Base-by-base conservation (phyloP, 2,888 invertebrate species). In the Coremacera marginata region DNA sequence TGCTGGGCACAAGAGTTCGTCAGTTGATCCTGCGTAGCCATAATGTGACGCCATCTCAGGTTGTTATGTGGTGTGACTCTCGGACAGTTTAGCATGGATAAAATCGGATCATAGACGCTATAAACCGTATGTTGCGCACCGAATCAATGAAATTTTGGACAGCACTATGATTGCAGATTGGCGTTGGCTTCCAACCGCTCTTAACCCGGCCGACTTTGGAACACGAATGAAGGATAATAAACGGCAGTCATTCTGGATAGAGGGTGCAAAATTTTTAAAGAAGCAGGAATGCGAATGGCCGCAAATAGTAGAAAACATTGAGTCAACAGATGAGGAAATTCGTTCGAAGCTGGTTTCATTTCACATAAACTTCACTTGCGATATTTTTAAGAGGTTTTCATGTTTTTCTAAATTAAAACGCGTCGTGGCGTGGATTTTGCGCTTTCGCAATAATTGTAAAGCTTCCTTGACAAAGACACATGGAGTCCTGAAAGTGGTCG, bases 71-170 rank as follows among this genome's bases (percentile, higher is more conserved):
- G 77, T 76, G 70, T 9, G 79, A 80, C 65, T 81, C 80, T 0
- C 76, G 68, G 52, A 80, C 80, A 0, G 78, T 77, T 5, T 79
- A 11, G 55, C 75, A 1, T 80, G 79, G 81, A 76, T 80, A 25
- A 72, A 67, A 22, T 77, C 79, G 0, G 75, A 80, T 34, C 75
- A 76, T 22, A 75, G 80, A 31, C 78, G 77, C 5, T 79, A 77
- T 55, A 81, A 81, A 62, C 81, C 82, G n/a, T 84, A 81, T 51
- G 82, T 83, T 44, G 81, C 83, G 3, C 80, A 81, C 75, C 73
- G 78, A 8, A 60, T 81, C 0, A 75, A 55, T 14, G 77, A 79
- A 70, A 75, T 81, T 11, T 22, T 76, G 16, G 79, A 80, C n/a
- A 52, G 34, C 2, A 71, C 60, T 0, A 25, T 44, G 0, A 37